phyloP scores from a whole-genome alignment of 2,888 invertebrate species.

The Hirtodrosophila histrioides region DNA sequence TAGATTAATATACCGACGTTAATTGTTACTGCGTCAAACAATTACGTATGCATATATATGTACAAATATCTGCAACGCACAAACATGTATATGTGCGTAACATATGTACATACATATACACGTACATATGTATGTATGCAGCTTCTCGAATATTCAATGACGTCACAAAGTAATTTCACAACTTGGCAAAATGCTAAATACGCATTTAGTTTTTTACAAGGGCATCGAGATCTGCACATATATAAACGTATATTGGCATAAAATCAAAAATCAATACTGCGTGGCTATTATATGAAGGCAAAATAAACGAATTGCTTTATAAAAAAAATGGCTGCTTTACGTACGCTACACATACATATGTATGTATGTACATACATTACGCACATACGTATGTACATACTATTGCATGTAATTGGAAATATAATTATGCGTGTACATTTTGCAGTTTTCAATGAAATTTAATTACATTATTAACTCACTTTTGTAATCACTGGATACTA shows the following conservation, averaged over 20 bases:
- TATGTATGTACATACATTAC: not conserved
- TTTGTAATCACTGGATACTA: constrained; percentile 5
- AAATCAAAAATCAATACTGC: constrained; percentile 8
- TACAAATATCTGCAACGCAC: too few relatives aligned
- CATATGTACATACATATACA: not conserved
- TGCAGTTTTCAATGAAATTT: too few relatives aligned
- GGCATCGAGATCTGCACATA: not conserved
- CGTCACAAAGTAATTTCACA: constrained; percentile 52
- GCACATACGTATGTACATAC: not conserved
- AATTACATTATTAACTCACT: constrained; percentile 31
- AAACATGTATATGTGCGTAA: too few relatives aligned
- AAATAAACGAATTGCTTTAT: not conserved
- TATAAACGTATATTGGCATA: constrained; percentile 6
- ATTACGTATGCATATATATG: not conserved
- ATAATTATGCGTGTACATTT: too few relatives aligned
- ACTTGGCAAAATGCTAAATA: constrained; percentile 19
- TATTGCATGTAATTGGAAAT: not conserved
- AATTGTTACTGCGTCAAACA: too few relatives aligned
- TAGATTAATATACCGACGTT: too few relatives aligned
- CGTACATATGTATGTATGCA: not conserved
- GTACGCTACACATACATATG: not conserved
- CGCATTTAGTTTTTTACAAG: constrained; percentile 18
- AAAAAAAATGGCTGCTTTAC: constrained; percentile 39
- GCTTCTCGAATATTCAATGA: constrained; percentile 50
- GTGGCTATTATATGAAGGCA: not conserved